Evolutionary conservation across 2,888 invertebrate genomes (phyloP).

Genomic region (Clunio marinus): DNA sequence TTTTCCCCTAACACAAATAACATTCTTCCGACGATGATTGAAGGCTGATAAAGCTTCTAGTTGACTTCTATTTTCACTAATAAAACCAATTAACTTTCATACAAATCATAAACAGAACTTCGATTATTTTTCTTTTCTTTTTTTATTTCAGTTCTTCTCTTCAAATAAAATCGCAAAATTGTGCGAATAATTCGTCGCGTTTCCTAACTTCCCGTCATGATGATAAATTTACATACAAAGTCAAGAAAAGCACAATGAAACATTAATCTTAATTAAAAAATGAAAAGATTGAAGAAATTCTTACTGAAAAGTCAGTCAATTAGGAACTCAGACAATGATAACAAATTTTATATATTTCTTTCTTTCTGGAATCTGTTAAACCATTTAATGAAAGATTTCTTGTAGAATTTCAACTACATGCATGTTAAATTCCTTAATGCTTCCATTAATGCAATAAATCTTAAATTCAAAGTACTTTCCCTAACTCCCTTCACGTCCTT

Average conservation of each 20-base stretch:
- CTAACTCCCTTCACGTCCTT: too few species aligned
- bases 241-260: conserved; percentile 6
- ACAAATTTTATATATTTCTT: too few species aligned
- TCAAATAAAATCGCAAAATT: conserved; percentile 19
- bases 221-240: neutral
- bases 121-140: neutral
- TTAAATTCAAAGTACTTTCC: neutral
- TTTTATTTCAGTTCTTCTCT: conserved; percentile 28
- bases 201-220: neutral
- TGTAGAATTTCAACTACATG: too few species aligned
- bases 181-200: neutral
- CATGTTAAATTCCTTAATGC: too few species aligned
- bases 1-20: too few species aligned
- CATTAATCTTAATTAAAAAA: conserved; percentile 19
- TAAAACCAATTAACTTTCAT: conserved; percentile 4
- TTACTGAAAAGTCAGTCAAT: conserved; percentile 6
- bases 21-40: too few species aligned
- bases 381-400: too few species aligned
- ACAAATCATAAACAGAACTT: neutral
- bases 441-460: neutral
- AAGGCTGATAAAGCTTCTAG: too few species aligned
- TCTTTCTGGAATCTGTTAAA: too few species aligned
- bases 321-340: neutral
- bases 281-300: too few species aligned
- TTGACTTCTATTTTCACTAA: too few species aligned